phyloP scores from a whole-genome alignment of 2,113 vertebrate genomes.

The Mustelus asterias region DNA sequence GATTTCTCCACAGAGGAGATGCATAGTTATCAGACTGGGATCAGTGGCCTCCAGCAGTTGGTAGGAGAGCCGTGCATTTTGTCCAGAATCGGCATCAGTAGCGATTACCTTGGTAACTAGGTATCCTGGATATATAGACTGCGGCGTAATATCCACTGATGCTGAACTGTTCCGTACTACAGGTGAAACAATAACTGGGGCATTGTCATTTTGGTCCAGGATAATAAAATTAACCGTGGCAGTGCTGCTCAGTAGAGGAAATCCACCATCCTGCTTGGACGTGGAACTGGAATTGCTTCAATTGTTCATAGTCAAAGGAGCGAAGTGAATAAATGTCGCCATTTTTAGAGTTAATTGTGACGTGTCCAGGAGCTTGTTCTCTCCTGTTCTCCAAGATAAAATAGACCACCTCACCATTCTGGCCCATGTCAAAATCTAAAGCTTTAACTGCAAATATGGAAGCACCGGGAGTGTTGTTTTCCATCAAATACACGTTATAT shows the following conservation, averaged over 20 bases:
- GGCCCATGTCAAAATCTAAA: constrained; percentile 43
- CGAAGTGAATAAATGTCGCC: not conserved
- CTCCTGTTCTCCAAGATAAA: constrained; percentile 60
- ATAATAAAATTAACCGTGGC: not conserved
- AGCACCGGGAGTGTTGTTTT: not conserved
- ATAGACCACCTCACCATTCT: constrained; percentile 43
- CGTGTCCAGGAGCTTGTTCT: constrained; percentile 43
- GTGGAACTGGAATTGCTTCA: not conserved
- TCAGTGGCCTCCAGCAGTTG: not conserved
- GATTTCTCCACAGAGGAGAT: not conserved
- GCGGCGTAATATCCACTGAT: not conserved
- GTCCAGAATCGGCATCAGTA: not conserved
- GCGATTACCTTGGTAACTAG: not conserved
- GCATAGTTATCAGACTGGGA: not conserved
- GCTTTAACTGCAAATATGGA: not conserved
- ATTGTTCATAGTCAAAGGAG: not conserved
- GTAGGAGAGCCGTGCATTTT: not conserved
- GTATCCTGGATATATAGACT: not conserved
- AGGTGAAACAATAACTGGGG: not conserved
- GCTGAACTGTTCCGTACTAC: not conserved
- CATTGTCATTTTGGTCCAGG: not conserved
- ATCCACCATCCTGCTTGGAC: not conserved
- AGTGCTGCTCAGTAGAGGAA: not conserved
- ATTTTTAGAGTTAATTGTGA: constrained; percentile 32
- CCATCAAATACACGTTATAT: not conserved